Evolutionary conservation across 2,113 vertebrate species (phyloP), one percentile per base, ranked within the genome.

Genomic region (Oreochromis tanganicae): DNA sequence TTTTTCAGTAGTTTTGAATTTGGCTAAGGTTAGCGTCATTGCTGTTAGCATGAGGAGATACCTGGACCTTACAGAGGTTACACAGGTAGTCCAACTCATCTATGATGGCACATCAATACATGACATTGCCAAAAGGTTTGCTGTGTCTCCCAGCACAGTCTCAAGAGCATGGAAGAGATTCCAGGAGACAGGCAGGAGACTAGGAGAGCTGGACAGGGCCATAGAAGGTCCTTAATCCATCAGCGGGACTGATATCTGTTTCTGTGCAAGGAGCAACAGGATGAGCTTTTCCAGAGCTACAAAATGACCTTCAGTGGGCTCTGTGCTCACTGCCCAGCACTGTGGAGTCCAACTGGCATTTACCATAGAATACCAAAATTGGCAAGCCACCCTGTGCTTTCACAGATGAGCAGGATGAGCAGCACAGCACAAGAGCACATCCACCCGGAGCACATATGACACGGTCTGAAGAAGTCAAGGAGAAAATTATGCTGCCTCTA

Each of bases 261-360:
- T 38, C 61, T 66, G 10, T n/a, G 34, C 61, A 38, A n/a, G 10
- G 10, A 38, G 34, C 11, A 38, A n/a, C 61, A 66, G 1, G 61
- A 13, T n/a, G 61, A 2, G 32, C 32, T 19, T 32, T 0, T 19
- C 59, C 0, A 63, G 32, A 63, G 59, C 59, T 63, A 36, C 59
- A 63, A 63, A 63, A 63, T 63, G 29, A 66, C 61, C 61, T 2
- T 36, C 61, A 66, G 5, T 66, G 32, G 17, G 32, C 61, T 34
- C 4, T 36, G 32, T 36, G 17, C 32, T 66, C 32, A 66, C 1
- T 66, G 61, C 17, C 61, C 17, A 36, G 61, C 61, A 66, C 32
- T n/a, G 32, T 66, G 17, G 32, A 66, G 61, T 36, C 32, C 32
- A 63, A 63, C 9, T 63, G 59, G 36, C 6, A 41, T 68, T 68